A percentile compares a stretch with the other conserved stretches of the same genome.
Evolutionary conservation across 2,113 vertebrate genomes (phyloP).

Genomic region (Pantherophis guttatus): DNA sequence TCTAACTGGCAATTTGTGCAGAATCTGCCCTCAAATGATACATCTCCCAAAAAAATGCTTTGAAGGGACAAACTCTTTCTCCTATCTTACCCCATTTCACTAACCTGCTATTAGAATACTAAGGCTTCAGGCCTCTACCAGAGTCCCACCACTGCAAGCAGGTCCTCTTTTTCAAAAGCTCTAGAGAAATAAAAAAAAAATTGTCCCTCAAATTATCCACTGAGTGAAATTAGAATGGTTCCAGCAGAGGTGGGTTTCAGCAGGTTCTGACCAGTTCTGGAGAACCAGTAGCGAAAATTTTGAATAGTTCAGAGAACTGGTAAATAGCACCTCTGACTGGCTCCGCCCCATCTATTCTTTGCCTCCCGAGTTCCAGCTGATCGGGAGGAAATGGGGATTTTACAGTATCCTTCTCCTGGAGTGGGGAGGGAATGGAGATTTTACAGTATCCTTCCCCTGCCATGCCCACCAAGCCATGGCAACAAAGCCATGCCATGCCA

Average conservation of each 20-base stretch:
- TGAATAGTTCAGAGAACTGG: too few species aligned
- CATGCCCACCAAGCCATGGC: too few species aligned
- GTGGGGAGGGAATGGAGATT: too few species aligned
- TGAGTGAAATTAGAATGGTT: background rate
- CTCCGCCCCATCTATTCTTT: too few species aligned
- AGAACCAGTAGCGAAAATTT: too few species aligned
- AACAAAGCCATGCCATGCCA: too few species aligned
- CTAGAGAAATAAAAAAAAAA: background rate
- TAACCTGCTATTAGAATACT: background rate
- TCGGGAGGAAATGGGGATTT: too few species aligned
- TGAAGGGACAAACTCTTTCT: background rate
- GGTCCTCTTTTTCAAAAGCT: background rate
- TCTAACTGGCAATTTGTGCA: background rate
- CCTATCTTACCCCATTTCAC: background rate
- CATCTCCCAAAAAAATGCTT: background rate
- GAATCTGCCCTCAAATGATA: background rate
- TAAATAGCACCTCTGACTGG: too few species aligned
- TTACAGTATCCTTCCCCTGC: too few species aligned
- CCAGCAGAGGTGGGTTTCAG: background rate
- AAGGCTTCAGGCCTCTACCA: background rate
- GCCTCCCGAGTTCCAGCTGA: too few species aligned
- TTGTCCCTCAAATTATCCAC: background rate
- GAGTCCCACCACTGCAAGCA: background rate
- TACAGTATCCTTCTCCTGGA: too few species aligned
- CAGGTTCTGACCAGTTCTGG: too few species aligned